These are phyloP conservation scores for Agonopterix subpropinquella DNA, from an alignment of 2,888 invertebrate genomes.

Conservation along the genomic window DNA sequence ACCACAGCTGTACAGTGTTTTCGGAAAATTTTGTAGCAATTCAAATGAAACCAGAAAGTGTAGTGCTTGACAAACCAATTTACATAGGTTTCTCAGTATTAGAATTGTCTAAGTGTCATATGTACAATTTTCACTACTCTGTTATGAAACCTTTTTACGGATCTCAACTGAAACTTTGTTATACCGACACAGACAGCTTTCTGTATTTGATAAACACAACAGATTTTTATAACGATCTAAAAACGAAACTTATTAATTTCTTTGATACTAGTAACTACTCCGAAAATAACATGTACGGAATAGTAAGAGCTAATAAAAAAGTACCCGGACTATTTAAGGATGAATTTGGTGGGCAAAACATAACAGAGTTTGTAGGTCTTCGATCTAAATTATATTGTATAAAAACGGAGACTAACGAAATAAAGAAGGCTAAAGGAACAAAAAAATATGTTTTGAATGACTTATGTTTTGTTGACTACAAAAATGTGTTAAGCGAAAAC, in stretches of 20 bases:
- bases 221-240: slow-evolving; percentile 10
- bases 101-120: slow-evolving; percentile 10
- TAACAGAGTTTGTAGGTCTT: slow-evolving; percentile 10
- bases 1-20: slow-evolving; percentile 8
- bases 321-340: slow-evolving; percentile 10
- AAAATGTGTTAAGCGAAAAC: background rate
- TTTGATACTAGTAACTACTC: slow-evolving; percentile 12
- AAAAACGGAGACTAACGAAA: background rate
- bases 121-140: slow-evolving; percentile 11
- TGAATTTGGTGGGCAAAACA: slow-evolving; percentile 11
- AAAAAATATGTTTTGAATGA: slow-evolving; percentile 2
- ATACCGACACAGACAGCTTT: slow-evolving; percentile 10
- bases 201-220: slow-evolving; percentile 8
- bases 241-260: slow-evolving; percentile 6
- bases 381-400: slow-evolving; percentile 12
- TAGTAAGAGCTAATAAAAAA: slow-evolving; percentile 7
- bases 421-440: slow-evolving; percentile 8
- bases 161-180: slow-evolving; percentile 6
- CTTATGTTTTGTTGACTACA: background rate
- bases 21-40: slow-evolving; percentile 9
- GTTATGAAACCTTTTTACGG: slow-evolving; percentile 5
- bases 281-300: slow-evolving; percentile 1
- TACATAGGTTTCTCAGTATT: slow-evolving; percentile 8
- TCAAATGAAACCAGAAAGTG: slow-evolving; percentile 3
- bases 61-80: slow-evolving; percentile 7